These are phyloP conservation scores for Ditylenchus dipsaci DNA, from an alignment of 1,140 invertebrate genomes.

Conservation along the genomic window DNA sequence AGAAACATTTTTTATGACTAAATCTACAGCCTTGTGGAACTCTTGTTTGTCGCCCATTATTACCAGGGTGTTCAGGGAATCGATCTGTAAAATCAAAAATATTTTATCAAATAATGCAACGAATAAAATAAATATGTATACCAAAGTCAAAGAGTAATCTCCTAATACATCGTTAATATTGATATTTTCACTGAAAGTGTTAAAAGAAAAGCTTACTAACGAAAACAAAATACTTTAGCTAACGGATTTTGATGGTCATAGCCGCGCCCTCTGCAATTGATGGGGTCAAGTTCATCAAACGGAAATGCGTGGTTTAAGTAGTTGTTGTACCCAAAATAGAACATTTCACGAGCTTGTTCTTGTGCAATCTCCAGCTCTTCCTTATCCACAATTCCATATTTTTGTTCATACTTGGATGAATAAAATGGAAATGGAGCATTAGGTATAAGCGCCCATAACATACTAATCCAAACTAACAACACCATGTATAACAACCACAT, in stretches of 20 bases:
- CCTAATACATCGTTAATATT: slow-evolving; percentile 73
- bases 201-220: slow-evolving; percentile 2
- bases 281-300: slow-evolving; percentile 65
- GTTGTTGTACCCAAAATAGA: slow-evolving; percentile 50
- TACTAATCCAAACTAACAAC: neutral
- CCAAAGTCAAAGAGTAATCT: slow-evolving; percentile 65
- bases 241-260: slow-evolving; percentile 66
- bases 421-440: neutral
- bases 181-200: slow-evolving; percentile 65
- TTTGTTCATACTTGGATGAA: neutral
- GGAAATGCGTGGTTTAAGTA: slow-evolving; percentile 63
- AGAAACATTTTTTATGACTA: slow-evolving; percentile 66
- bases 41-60: slow-evolving; percentile 64
- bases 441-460: neutral
- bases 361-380: slow-evolving; percentile 36
- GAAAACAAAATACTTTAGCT: slow-evolving; percentile 15
- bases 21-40: slow-evolving; percentile 66
- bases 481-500: neutral
- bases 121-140: slow-evolving; percentile 31
- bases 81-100: slow-evolving; percentile 60
- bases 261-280: slow-evolving; percentile 64
- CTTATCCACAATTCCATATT: neutral
- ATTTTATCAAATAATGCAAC: neutral
- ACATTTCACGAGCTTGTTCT: slow-evolving; percentile 50
- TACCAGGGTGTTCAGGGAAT: slow-evolving; percentile 64